Evolutionary conservation across 2,113 vertebrate species (phyloP).

Genomic region (Clarias batrachus): DNA sequence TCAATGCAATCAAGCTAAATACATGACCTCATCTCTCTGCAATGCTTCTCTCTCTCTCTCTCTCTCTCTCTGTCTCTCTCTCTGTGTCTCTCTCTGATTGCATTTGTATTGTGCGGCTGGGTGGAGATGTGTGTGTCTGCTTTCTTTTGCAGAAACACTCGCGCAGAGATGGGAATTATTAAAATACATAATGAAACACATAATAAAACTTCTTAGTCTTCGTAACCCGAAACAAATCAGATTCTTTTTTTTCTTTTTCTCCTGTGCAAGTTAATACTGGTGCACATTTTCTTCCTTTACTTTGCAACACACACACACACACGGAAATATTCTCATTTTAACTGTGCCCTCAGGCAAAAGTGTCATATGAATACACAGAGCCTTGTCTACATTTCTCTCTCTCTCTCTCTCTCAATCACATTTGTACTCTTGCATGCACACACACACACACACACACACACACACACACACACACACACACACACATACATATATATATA

Average conservation of each 20-base stretch:
- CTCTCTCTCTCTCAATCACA: neutral
- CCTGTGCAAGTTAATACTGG: neutral
- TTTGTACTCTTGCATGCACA: neutral
- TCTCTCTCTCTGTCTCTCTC: slow-evolving; percentile 48
- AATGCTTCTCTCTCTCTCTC: slow-evolving; percentile 53
- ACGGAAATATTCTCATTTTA: slow-evolving; percentile 35
- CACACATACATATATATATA: neutral
- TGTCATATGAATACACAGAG: slow-evolving; percentile 35
- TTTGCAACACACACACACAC: neutral
- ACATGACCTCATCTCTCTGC: slow-evolving; percentile 62
- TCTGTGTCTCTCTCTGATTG: slow-evolving; percentile 2
- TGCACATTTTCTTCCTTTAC: neutral
- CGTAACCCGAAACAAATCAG: neutral
- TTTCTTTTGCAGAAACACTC: neutral
- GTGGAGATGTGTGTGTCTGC: neutral
- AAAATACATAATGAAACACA: slow-evolving; percentile 5
- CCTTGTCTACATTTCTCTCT: slow-evolving; percentile 16
- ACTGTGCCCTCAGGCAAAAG: slow-evolving; percentile 28
- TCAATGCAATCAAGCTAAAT: slow-evolving; percentile 60
- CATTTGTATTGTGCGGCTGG: slow-evolving; percentile 11
- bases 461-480: slow-evolving; percentile 12
- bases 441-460: slow-evolving; percentile 10
- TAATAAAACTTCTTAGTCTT: neutral
- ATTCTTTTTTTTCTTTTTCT: neutral
- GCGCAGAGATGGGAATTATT: neutral